phyloP scores from a whole-genome alignment of 2,113 vertebrate genomes.

The Callopanchax toddi region DNA sequence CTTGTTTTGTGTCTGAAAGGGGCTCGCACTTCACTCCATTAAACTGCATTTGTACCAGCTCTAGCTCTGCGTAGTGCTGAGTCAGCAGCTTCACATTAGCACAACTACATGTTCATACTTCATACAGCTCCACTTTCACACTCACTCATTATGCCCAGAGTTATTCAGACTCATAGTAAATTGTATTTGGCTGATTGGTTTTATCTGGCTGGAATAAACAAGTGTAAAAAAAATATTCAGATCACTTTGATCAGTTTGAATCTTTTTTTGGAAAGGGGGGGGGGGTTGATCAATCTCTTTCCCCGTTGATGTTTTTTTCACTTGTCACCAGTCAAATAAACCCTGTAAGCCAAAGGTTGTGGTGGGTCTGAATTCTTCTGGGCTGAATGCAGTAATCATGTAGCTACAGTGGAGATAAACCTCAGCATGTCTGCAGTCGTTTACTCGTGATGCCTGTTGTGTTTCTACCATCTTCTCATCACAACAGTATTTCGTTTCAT shows the following conservation, averaged over 20 bases:
- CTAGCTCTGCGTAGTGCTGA: constrained; percentile 13
- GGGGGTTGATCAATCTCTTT: too few species aligned
- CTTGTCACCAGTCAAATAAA: neutral
- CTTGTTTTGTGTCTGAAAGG: constrained; percentile 55
- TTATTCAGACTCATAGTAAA: neutral
- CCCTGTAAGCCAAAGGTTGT: too few species aligned
- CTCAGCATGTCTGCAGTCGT: constrained; percentile 33
- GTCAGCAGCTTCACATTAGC: constrained; percentile 15
- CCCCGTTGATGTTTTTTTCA: too few species aligned
- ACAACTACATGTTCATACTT: neutral
- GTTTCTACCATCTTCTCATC: constrained; percentile 10
- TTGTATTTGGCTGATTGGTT: neutral
- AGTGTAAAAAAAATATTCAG: too few species aligned
- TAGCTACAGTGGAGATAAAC: neutral
- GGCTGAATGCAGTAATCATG: neutral
- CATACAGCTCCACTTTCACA: neutral
- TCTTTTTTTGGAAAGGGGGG: too few species aligned
- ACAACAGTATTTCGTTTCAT: constrained; percentile 17
- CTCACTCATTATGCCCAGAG: neutral
- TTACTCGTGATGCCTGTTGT: constrained; percentile 21
- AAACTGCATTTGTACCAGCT: constrained; percentile 1
- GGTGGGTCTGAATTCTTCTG: constrained; percentile 1
- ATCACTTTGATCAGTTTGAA: too few species aligned
- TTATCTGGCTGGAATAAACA: neutral
- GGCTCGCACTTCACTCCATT: constrained; percentile 8